Conservation (phyloP, 2,797 vertebrate species). For the Enteromius afrohamiltoni region DNA sequence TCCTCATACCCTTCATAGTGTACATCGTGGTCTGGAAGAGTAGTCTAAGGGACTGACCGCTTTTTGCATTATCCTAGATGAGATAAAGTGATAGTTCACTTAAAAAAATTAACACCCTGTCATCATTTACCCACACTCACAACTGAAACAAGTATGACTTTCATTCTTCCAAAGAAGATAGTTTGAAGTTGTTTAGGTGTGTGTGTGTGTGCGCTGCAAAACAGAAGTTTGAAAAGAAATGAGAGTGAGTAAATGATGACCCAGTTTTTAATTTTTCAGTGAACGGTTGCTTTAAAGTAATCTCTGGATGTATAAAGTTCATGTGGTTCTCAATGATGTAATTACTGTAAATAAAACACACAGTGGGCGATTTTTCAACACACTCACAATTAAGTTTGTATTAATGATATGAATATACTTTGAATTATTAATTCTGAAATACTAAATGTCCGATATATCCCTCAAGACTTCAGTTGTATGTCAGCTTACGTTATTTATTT, state of each 20-base stretch:
- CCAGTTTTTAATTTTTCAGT: not conserved
- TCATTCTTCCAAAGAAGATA: not conserved
- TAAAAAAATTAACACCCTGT: not conserved
- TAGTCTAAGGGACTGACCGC: conserved; percentile 55
- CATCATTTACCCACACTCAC: not conserved
- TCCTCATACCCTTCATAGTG: conserved; percentile 72
- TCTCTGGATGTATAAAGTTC: not conserved
- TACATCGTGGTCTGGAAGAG: conserved; percentile 71
- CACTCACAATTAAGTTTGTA: not conserved
- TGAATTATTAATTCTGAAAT: not conserved
- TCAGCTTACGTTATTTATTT: not conserved
- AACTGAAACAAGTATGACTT: not conserved
- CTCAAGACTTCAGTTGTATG: not conserved
- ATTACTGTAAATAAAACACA: conserved; percentile 9
- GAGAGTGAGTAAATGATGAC: conserved; percentile 1
- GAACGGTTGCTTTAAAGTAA: not conserved
- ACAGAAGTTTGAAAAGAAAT: not conserved
- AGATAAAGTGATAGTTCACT: not conserved
- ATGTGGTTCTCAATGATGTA: not conserved
- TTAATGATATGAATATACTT: not conserved
- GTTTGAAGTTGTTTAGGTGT: not conserved
- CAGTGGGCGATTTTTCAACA: not conserved
- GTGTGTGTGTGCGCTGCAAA: not conserved
- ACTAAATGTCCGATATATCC: not conserved
- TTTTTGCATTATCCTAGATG: not conserved